These are phyloP conservation scores for Diceros bicornis DNA, from an alignment of 2,797 vertebrate species.

Conservation along the genomic window DNA sequence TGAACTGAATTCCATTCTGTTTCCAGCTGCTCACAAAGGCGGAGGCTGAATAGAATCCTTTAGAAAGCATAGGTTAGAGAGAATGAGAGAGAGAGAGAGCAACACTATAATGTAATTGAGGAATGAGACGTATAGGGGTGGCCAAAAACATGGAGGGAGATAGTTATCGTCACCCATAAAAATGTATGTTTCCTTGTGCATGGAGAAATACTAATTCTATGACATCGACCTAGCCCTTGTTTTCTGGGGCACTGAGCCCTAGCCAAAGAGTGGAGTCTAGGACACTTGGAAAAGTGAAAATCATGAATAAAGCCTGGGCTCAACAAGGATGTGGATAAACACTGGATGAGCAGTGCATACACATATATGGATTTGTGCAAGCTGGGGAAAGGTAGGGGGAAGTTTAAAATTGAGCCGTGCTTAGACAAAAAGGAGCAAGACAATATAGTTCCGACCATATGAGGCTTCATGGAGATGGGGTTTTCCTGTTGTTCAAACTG, in stretches of 20 bases:
- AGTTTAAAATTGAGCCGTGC: fast-evolving
- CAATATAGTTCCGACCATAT: fast-evolving
- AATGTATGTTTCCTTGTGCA: neutral
- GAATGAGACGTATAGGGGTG: neutral
- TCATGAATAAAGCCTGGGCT: neutral
- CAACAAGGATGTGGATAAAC: neutral
- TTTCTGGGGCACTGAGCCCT: neutral
- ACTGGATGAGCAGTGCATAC: neutral
- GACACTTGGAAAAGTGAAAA: neutral
- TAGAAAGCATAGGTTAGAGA: neutral
- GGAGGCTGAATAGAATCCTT: neutral
- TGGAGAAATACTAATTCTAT: neutral
- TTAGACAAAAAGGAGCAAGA: neutral
- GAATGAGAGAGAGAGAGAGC: neutral
- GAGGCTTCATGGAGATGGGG: fast-evolving
- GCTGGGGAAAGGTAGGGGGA: neutral
- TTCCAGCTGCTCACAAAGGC: conserved; percentile 35
- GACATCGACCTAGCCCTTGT: fast-evolving
- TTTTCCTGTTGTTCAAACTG: neutral
- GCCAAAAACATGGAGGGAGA: neutral
- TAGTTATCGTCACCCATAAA: neutral
- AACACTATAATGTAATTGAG: neutral
- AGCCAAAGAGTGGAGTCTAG: neutral
- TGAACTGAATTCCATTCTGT: conserved; percentile 19
- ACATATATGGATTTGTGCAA: neutral